Evolutionary conservation across 2,797 vertebrate genomes (phyloP).

Genomic region (Microhierax caerulescens): DNA sequence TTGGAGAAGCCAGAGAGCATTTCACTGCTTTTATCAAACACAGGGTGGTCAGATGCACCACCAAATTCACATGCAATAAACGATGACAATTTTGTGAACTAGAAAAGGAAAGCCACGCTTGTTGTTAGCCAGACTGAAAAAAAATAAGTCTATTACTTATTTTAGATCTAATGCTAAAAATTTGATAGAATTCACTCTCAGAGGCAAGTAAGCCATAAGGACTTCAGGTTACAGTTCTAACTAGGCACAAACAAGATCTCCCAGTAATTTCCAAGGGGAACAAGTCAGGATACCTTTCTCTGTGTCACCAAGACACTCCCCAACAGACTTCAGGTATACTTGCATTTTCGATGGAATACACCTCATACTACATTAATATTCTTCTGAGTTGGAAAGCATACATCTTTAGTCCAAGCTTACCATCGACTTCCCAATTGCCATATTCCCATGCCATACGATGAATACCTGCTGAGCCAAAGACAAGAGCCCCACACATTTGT

Average conservation of each 20-base stretch:
- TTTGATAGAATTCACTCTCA: neutral
- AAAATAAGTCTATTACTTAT: neutral
- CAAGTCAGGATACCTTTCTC: neutral
- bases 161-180: neutral
- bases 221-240: neutral
- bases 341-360: neutral
- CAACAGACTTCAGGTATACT: neutral
- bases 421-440: rapidly evolving
- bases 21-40: neutral
- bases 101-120: neutral
- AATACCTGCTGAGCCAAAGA: neutral
- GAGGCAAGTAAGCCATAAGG: neutral
- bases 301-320: neutral
- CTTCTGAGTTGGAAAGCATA: neutral
- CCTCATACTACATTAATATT: neutral
- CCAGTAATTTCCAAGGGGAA: neutral
- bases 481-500: neutral
- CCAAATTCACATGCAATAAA: neutral
- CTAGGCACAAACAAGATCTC: neutral
- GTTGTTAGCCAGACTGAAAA: neutral
- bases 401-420: neutral
- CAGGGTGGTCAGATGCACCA: rapidly evolving
- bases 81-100: neutral
- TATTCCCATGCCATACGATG: neutral
- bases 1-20: neutral